Base-by-base conservation (phyloP, 2,113 vertebrate species). In the Martes martes region DNA sequence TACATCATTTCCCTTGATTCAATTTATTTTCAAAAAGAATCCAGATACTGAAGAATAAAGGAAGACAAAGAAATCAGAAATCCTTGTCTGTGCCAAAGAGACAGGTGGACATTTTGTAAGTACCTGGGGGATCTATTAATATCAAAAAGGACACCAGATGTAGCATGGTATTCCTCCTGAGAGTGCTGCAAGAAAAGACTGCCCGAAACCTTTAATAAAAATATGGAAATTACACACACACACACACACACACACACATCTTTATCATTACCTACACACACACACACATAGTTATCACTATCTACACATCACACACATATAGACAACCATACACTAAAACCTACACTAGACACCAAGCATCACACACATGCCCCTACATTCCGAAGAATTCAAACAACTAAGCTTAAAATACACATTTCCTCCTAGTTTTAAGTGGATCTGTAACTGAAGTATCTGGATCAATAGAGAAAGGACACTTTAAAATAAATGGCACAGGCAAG, bases 401-500 rank as follows among this genome's bases (percentile, higher is more conserved):
- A 76, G 2, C n/a, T 8, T 33, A 92, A 92, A 94, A 63, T 24
- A 65, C 2, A 9, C 4, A 26, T 50, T 89, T 91, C 45, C 11
- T 61, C 7, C 8, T 10, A 78, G 14, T 14, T 93, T n/a, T 80
- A 94, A 71, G 74, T 92, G 47, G 21, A 81, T 95, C 15, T 73
- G 13, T 89, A 83, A 63, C 61, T 55, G 83, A 85, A 83, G 31
- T 42, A 55, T 87, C 57, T 80, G 18, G 16, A 96, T 96, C 63
- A 92, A 87, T 73, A 92, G 50, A 59, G 84, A 94, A 14, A 95
- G 21, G 31, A 81, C 28, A 88, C 52, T 92, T 96, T 92, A 94
- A 97, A 91, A 86, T 97, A 91, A 59, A 81, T 78, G 11, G 88
- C 76, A 93, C 4, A 90, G 55, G 15, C 18, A 88, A 33, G 50